Conservation (phyloP, 2,113 vertebrate species). For the Trinectes maculatus region DNA sequence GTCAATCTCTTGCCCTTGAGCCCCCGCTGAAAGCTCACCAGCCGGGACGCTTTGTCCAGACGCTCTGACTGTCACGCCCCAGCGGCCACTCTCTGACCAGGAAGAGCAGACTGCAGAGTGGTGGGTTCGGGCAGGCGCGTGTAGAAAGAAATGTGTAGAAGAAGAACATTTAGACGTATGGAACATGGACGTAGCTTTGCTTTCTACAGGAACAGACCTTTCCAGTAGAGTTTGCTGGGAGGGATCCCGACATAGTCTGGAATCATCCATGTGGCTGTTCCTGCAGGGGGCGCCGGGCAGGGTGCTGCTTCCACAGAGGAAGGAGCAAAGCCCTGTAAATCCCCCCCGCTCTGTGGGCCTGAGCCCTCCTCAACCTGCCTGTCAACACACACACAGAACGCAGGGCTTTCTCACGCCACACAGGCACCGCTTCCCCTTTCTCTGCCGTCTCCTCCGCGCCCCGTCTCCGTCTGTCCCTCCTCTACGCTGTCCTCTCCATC, state of each 20-base stretch:
- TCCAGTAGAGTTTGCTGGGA: slow-evolving; percentile 31
- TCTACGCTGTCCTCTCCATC: slow-evolving; percentile 32
- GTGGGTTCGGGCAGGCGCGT: slow-evolving; percentile 20
- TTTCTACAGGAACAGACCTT: slow-evolving; percentile 48
- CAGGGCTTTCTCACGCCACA: slow-evolving; percentile 74
- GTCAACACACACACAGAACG: slow-evolving; percentile 66
- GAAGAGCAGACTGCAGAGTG: slow-evolving; percentile 30
- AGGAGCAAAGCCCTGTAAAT: slow-evolving; percentile 78
- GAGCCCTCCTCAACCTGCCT: slow-evolving; percentile 72
- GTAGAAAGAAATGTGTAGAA: slow-evolving; percentile 46
- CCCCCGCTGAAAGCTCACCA: slow-evolving; percentile 39
- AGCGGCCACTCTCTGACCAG: slow-evolving; percentile 52
- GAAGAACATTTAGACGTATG: slow-evolving; percentile 59
- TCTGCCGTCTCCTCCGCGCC: slow-evolving; percentile 59
- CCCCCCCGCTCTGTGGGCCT: slow-evolving; percentile 66
- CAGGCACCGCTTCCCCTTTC: slow-evolving; percentile 69
- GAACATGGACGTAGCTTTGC: slow-evolving; percentile 57
- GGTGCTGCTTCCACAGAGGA: slow-evolving; percentile 74
- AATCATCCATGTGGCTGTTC: slow-evolving; percentile 54
- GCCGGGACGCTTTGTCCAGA: slow-evolving; percentile 33
- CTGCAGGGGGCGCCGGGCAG: slow-evolving; percentile 48
- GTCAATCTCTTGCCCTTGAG: slow-evolving; percentile 60
- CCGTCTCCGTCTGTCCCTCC: slow-evolving; percentile 52
- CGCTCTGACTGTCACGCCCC: slow-evolving; percentile 53
- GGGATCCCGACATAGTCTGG: slow-evolving; percentile 36